A percentile compares a stretch with the other conserved stretches of the same genome.
phyloP scores from a whole-genome alignment of 37 sponge, comb jelly and placozoan species.

The Ephydatia muelleri region DNA sequence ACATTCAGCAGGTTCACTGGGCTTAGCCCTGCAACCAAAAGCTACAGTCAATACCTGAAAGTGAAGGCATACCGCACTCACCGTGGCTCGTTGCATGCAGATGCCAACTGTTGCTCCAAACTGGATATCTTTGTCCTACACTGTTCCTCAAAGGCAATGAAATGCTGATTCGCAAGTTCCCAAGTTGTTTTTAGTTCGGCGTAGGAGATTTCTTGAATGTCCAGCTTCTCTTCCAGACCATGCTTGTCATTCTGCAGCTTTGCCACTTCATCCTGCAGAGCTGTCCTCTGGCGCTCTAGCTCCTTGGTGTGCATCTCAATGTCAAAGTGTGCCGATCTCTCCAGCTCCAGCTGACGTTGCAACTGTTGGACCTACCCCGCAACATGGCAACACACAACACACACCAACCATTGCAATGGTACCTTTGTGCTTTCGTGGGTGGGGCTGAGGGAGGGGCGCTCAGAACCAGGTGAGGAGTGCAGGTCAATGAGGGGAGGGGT shows the following conservation, averaged over 20 bases:
- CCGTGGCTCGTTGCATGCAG: too few relatives aligned
- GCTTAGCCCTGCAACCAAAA: too few relatives aligned
- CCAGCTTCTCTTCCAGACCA: conserved; percentile 10
- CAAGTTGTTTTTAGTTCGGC: conserved; percentile 48
- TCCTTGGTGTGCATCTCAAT: conserved; percentile 63
- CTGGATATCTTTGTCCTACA: conserved; percentile 31
- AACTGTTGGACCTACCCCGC: conserved; percentile 1
- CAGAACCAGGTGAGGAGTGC: not conserved
- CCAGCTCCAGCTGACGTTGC: conserved; percentile 48
- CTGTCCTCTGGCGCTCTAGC: conserved; percentile 36
- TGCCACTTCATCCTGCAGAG: conserved; percentile 6
- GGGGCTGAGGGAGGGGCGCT: conserved; percentile 1
- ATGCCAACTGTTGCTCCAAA: conserved; percentile 4
- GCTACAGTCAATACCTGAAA: too few relatives aligned
- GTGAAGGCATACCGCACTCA: too few relatives aligned
- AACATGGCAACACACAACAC: not conserved
- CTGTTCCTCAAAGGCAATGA: conserved; percentile 56
- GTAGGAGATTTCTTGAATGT: not conserved
- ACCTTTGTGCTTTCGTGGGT: conserved; percentile 10
- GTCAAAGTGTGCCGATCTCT: conserved; percentile 50
- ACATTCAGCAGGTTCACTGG: too few relatives aligned
- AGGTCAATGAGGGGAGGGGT: conserved; percentile 13
- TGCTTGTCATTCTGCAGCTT: not conserved
- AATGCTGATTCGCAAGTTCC: conserved; percentile 70
- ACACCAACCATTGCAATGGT: not conserved